Base-by-base conservation (phyloP, 2,888 invertebrate genomes). In the Taenaris catops region DNA sequence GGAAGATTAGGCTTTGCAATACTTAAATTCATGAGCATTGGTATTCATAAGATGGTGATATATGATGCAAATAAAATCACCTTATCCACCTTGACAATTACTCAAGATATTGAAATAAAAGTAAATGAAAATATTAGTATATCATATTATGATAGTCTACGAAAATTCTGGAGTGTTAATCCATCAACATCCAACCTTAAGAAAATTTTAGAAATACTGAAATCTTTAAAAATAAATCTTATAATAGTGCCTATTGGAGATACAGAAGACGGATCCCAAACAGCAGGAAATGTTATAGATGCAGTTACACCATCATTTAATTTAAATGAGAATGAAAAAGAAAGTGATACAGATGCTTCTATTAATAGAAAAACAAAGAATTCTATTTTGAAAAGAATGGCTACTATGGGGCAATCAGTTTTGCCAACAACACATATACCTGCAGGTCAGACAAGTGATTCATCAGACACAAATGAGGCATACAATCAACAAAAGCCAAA, bases 1-100 rank as follows among this genome's bases (percentile, higher is more conserved):
- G 81, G 80, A 26, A 80, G 69, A 51, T 41, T 83, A 25, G 84
- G 83, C 5, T 72, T 84, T 59, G 83, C 80, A n/a, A 56, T 86
- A 31, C 37, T 83, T 31, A 78, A 72, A 55, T 51, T 61, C 10
- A 38, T 58, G 1, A 73, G 67, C 51, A 57, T 57, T 45, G 58
- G 53, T 36, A 42, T 38, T 34, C 55, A 69, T 43, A 69, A 67
- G 42, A 63, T 81, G 29, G 49, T 84, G 11, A 55, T 86, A 1
- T 86, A 84, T 65, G 72, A 79, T 46, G 63, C 72, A 2, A 71
- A 66, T 40, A 86, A 83, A 63, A 53, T 48, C 9, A 74, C 75
- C 19, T 38, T 86, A 24, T 84, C 83, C 7, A 62, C 55, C 48
- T 55, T 66, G 25, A 58, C 56, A 29, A 44, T 78, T 18, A 51